Conservation (phyloP, 2,888 invertebrate species). For the Amphipoea lucens region DNA sequence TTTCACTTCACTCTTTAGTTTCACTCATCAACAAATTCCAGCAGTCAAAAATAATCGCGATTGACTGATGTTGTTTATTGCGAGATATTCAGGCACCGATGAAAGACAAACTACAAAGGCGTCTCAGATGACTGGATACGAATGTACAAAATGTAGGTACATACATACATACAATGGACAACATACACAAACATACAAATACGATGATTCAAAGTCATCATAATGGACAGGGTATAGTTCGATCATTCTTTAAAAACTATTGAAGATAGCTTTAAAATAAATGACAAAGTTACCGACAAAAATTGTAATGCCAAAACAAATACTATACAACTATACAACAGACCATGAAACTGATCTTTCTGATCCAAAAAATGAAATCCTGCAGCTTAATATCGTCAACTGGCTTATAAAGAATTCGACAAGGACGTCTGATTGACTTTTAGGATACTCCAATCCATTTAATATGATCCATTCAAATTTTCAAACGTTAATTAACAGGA, state of each 20-base stretch:
- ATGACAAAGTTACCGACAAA: neutral
- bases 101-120: slow-evolving; percentile 42
- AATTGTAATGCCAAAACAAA: neutral
- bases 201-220: slow-evolving; percentile 31
- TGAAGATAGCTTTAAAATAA: slow-evolving; percentile 3
- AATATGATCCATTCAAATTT: neutral
- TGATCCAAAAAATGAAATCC: neutral
- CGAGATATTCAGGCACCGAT: slow-evolving; percentile 4
- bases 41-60: slow-evolving; percentile 6
- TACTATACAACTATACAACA: neutral
- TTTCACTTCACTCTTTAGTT: neutral
- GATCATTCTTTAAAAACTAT: neutral
- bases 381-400: neutral
- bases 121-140: slow-evolving; percentile 43
- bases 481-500: neutral
- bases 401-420: neutral
- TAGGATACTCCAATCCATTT: neutral
- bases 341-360: neutral
- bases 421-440: neutral
- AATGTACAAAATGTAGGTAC: slow-evolving; percentile 3
- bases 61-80: slow-evolving; percentile 11
- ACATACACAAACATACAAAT: slow-evolving; percentile 41
- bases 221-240: neutral
- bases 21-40: neutral
- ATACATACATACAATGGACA: neutral